Percentiles rank a stretch among this genome's conserved stretches.
Conservation (phyloP, 2,113 vertebrate species). For the Falco punctatus region DNA sequence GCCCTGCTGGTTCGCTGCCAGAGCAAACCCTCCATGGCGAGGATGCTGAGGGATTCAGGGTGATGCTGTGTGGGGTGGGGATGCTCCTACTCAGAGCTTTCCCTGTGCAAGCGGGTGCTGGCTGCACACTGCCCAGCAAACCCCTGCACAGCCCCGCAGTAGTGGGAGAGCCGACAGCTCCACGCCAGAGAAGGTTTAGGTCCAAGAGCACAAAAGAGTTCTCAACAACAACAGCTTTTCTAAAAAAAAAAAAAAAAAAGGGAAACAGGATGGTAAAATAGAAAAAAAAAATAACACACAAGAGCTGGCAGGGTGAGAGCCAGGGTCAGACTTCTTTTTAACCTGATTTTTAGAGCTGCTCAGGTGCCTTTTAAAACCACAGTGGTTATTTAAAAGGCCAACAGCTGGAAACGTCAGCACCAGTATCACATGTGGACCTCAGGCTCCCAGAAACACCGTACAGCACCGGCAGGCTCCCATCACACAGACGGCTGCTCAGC, state of each 20-base stretch:
- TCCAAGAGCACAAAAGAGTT: neutral
- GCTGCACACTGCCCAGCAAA: neutral
- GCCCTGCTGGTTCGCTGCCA: neutral
- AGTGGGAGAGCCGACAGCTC: neutral
- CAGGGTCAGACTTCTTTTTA: constrained; percentile 1
- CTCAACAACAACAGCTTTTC: neutral
- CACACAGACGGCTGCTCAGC: neutral
- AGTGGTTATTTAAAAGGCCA: neutral
- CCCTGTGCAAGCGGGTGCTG: rapidly evolving
- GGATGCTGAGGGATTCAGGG: neutral
- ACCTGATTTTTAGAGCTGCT: constrained; percentile 33
- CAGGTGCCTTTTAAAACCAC: constrained; percentile 28
- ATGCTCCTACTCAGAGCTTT: neutral
- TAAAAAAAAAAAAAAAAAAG: neutral
- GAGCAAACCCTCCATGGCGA: neutral
- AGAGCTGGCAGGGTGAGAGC: neutral
- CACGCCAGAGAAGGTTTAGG: neutral
- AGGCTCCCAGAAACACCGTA: neutral
- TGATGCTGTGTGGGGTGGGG: neutral
- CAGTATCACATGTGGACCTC: neutral
- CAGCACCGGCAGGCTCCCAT: neutral
- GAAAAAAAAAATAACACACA: neutral
- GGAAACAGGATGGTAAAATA: neutral
- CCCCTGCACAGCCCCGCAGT: neutral
- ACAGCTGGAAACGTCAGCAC: neutral